Evolutionary conservation across 2,888 invertebrate genomes (phyloP), one percentile per base, ranked within the genome.

Genomic region (Drosophila testacea): DNA sequence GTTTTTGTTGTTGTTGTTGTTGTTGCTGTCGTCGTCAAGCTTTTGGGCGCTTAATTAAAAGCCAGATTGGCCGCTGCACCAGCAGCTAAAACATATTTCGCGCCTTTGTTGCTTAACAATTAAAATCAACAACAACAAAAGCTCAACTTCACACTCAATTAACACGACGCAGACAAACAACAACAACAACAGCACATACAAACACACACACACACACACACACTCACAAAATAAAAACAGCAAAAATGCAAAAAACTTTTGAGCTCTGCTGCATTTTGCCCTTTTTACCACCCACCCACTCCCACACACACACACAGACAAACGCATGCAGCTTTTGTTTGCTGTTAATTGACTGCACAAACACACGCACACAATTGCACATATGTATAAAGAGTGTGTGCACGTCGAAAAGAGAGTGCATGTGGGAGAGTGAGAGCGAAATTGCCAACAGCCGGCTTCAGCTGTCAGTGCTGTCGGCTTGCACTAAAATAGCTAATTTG

Each of bases 41-140:
- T 67, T 73, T 82, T 83, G 77, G 66, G 34, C 57, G 81, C 72
- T 79, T 80, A 80, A 80, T 80, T 79, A 70, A 80, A 80, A 80
- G 80, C 72, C 79, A 77, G 76, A 71, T 71, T 71, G 64, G 54
- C 65, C 46, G 48, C 63, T 59, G 52, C 63, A 22, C 22, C 22
- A 69, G 74, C 63, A 63, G 75, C 83, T 85, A 83, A 84, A 84
- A 78, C 80, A 87, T 84, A 87, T 86, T 84, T 84, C 87, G 82
- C 87, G 84, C 87, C 84, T 84, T 84, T 83, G 73, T 83, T 86
- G 81, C 82, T 81, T 80, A 87, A 84, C 85, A 89, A 88, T 85
- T 88, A 84, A 82, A 83, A 82, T 74, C 77, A 88, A 82, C 73
- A 75, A 64, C 46, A 83, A 81, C 75, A 80, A 76, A 77, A 77